phyloP scores from a whole-genome alignment of 2,797 vertebrate species.

The Tinamus major region DNA sequence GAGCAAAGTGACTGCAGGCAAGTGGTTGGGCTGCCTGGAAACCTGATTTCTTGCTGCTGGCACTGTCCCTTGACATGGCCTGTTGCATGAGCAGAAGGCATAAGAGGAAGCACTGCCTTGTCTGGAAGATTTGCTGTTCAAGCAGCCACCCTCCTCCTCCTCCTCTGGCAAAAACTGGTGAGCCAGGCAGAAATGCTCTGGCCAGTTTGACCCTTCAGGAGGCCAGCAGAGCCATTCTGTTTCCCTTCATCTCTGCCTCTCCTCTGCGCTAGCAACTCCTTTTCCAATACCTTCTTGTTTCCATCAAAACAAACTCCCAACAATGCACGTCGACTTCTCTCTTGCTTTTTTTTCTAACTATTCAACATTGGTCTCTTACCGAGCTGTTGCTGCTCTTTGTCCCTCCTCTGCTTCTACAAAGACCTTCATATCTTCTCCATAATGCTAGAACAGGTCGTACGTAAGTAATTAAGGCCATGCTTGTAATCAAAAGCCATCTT shows the following conservation, averaged over 20 bases:
- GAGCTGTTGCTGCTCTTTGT: not conserved
- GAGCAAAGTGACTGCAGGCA: not conserved
- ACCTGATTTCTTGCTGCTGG: fast-evolving
- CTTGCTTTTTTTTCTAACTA: not conserved
- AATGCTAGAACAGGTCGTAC: not conserved
- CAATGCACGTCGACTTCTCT: fast-evolving
- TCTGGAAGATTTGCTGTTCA: not conserved
- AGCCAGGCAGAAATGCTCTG: not conserved
- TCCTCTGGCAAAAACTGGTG: not conserved
- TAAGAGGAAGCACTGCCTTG: not conserved
- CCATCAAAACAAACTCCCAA: not conserved
- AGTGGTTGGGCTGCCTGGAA: not conserved
- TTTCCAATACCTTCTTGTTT: not conserved
- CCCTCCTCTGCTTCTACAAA: not conserved
- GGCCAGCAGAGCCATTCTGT: not conserved
- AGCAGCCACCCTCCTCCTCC: not conserved
- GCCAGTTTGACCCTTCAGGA: not conserved
- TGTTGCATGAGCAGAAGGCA: not conserved
- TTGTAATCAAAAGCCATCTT: not conserved
- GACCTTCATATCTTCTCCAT: not conserved
- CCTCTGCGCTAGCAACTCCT: not conserved
- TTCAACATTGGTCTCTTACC: not conserved
- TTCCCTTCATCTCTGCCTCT: not conserved
- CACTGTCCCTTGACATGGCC: not conserved
- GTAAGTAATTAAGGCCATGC: not conserved